These are phyloP conservation scores for Heliothis subflexa DNA, from an alignment of 1,140 invertebrate species.

Conservation along the genomic window DNA sequence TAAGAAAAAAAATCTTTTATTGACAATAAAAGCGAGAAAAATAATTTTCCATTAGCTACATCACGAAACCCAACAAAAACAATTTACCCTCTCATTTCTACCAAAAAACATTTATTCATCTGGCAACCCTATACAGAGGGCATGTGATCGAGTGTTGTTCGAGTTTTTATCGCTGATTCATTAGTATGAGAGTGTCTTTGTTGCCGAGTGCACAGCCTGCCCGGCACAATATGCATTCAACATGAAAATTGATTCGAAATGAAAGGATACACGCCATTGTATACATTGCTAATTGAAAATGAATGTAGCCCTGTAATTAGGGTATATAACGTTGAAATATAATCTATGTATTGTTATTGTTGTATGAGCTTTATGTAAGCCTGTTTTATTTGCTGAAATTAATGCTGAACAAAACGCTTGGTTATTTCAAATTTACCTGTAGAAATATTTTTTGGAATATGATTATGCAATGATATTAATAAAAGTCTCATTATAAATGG, in stretches of 20 bases:
- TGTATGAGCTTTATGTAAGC: background rate
- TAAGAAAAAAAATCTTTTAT: background rate
- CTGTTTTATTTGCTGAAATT: background rate
- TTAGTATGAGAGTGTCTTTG: slow-evolving; percentile 82
- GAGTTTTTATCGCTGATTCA: slow-evolving; percentile 82
- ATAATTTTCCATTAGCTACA: background rate
- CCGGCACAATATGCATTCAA: slow-evolving; percentile 65
- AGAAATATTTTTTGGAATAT: no score
- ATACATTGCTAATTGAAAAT: slow-evolving; percentile 51
- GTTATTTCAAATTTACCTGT: background rate
- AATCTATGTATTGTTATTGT: slow-evolving; percentile 14
- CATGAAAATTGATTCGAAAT: slow-evolving; percentile 76
- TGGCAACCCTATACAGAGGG: slow-evolving; percentile 64
- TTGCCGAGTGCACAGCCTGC: slow-evolving; percentile 60
- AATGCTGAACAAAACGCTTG: background rate
- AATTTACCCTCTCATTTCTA: background rate
- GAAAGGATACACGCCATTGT: slow-evolving; percentile 76
- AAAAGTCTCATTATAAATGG: background rate
- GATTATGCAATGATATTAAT: no score
- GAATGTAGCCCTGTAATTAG: slow-evolving; percentile 35
- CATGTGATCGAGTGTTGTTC: slow-evolving; percentile 78
- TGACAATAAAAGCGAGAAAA: background rate
- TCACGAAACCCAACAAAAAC: no score
- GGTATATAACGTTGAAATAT: background rate
- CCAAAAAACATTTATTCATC: slow-evolving; percentile 2